Percentiles rank a stretch among this genome's conserved stretches.
Evolutionary conservation across 1,140 invertebrate genomes (phyloP).

Genomic region (Tetragonula clypearis): DNA sequence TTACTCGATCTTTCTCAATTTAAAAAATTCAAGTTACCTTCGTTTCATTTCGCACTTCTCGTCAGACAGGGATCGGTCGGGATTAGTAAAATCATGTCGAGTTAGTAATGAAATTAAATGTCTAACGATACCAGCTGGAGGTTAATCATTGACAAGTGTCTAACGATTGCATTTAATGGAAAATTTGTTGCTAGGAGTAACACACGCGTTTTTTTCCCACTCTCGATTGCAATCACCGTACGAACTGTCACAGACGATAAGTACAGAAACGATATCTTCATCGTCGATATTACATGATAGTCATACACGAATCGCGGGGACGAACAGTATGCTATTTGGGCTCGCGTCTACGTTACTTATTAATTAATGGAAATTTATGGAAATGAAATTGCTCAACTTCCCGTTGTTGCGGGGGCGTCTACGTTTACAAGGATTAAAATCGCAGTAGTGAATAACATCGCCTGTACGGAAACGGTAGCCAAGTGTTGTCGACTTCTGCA

Average conservation of each 20-base stretch:
- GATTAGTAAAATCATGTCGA: no score
- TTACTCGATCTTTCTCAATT: no score
- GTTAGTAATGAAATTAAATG: no score
- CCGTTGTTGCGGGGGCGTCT: conserved; percentile 6
- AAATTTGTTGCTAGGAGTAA: background rate
- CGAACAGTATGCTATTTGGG: background rate
- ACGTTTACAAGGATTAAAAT: conserved; percentile 24
- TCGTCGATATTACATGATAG: background rate
- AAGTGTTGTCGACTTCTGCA: background rate
- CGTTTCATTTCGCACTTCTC: no score
- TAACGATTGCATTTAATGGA: background rate
- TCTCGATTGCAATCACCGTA: background rate
- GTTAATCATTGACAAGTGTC: background rate
- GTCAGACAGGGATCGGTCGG: no score
- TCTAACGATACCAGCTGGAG: no score
- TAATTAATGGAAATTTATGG: conserved; percentile 37
- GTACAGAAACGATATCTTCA: background rate
- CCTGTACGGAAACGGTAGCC: background rate
- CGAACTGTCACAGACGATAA: background rate
- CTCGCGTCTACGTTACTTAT: background rate
- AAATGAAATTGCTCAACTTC: conserved; percentile 26
- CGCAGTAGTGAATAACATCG: background rate
- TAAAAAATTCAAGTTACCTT: no score
- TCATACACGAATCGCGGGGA: background rate
- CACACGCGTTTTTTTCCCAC: background rate